Evolutionary conservation across 2,797 vertebrate genomes (phyloP), one percentile per base, ranked within the genome.

Genomic region (Buceros bicornis): DNA sequence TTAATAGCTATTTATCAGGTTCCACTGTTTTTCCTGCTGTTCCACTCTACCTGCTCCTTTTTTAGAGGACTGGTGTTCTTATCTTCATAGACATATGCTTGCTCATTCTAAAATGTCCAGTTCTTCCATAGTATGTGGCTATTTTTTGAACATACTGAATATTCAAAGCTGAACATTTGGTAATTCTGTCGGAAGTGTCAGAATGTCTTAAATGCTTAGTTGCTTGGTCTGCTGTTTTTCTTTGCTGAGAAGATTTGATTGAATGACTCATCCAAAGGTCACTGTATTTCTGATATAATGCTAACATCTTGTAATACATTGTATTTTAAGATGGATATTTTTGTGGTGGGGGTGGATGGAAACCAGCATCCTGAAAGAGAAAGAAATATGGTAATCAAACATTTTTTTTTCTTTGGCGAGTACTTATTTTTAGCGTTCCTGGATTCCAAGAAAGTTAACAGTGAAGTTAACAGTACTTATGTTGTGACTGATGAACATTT

Each of bases 251-350:
- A 77, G 69, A 78, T 93, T 93, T 87, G 89, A 84, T 90, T 91
- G 90, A 94, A 61, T 97, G 96, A 97, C 94, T 96, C 95, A 96
- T 89, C 62, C 82, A 84, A 54, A 95, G 88, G 90, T 91, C 77
- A 82, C 77, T 80, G 69, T 88, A 61, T 80, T 93, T 88, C 85
- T 93, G 70, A 90, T 89, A 87, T 5, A 93, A 77, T 48, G 66
- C 85, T 89, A 93, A 67, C 87, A 53, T 88, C 62, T 72, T 96
- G 73, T 70, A 93, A 94, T 65, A 58, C 67, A 47, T 56, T 94
- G 72, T 93, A 66, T 89, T 95, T 87, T 88, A 87, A 89, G 31
- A 64, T 60, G 66, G 70, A 17, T 94, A 35, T 93, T 90, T 94
- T 88, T 47, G 54, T 81, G 60, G 18, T 51, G 40, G 54, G 50